phyloP scores from a whole-genome alignment of 2,797 vertebrate species.

The Propithecus deckenii region DNA sequence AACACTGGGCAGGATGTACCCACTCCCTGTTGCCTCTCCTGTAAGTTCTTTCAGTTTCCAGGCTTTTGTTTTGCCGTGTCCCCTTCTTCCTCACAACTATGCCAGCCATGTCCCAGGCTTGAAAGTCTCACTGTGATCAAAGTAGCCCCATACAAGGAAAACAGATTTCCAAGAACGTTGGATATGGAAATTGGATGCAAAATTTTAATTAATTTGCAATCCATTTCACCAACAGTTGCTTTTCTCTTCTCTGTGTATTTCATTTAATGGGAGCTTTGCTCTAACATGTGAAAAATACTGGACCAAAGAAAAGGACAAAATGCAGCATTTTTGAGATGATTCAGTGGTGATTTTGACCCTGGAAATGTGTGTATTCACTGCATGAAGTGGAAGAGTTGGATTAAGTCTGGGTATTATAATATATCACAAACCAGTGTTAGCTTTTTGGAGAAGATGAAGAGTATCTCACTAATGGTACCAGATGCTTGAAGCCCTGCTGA shows the following conservation, averaged over 20 bases:
- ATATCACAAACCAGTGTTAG: constrained; percentile 1
- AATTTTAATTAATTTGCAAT: constrained; percentile 16
- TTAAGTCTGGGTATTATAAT: neutral
- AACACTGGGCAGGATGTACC: neutral
- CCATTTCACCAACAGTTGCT: neutral
- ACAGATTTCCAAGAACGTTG: neutral
- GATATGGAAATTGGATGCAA: neutral
- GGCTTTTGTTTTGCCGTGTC: neutral
- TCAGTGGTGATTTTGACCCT: neutral
- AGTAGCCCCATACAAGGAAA: neutral
- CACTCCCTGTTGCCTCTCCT: neutral
- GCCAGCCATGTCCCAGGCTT: neutral
- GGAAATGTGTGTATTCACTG: neutral
- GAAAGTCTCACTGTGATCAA: neutral
- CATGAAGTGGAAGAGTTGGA: neutral
- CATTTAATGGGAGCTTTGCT: neutral
- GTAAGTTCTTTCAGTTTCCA: neutral
- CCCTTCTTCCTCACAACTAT: neutral
- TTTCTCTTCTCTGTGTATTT: neutral
- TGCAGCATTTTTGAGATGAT: neutral
- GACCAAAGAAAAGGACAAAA: neutral
- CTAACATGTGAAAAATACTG: neutral
- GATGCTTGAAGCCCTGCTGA: constrained; percentile 7
- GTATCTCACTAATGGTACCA: constrained; percentile 18
- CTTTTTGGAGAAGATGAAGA: constrained; percentile 16